Base-by-base conservation (phyloP, 2,888 invertebrate genomes). In the Ellobium chinense region DNA sequence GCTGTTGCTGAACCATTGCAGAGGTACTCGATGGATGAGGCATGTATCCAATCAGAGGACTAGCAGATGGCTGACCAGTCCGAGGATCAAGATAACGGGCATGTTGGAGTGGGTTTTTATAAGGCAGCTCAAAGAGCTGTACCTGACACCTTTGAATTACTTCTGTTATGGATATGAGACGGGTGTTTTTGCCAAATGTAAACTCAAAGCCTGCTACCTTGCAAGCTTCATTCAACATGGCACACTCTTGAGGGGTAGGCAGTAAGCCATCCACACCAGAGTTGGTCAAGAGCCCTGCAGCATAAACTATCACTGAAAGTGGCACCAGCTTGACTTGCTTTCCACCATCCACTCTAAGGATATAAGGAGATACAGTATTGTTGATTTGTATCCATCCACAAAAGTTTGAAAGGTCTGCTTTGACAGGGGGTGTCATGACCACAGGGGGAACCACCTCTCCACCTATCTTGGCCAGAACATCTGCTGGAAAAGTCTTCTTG, bases 301-400 rank as follows among this genome's bases (percentile, higher is more conserved):
- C 92, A 87, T 91, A 90, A 68, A 88, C 86, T 77, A 92, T 89
- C 36, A 92, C 91, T 56, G 90, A 89, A 75, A 98, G 93, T 24
- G 98, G 98, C 81, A 98, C 98, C 94, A 96, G 97, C 93, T 97
- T 97, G 31, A 75, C 69, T 54, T 70, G 80, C 24, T 60, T 75
- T 12, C 69, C 75, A 58, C 89, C 89, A 87, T 96, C 96, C 88
- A 96, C 95, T 36, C 91, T 82, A 62, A 97, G 95, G 2, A 98
- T 97, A 91, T 97, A 98, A 0, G 98, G 98, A 78, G 98, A 97
- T 36, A 98, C 97, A 0, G 97, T 98, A 91, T 97, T 97, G 92
- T 98, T 98, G 12, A 92, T 89, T 73, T 92, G 91, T 37, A 92
- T 83, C 91, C 91, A 92, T 5, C 91, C 91, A 85, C 88, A 88